These are phyloP conservation scores for Acipenser ruthenus DNA, from an alignment of 2,797 vertebrate species.

Conservation along the genomic window DNA sequence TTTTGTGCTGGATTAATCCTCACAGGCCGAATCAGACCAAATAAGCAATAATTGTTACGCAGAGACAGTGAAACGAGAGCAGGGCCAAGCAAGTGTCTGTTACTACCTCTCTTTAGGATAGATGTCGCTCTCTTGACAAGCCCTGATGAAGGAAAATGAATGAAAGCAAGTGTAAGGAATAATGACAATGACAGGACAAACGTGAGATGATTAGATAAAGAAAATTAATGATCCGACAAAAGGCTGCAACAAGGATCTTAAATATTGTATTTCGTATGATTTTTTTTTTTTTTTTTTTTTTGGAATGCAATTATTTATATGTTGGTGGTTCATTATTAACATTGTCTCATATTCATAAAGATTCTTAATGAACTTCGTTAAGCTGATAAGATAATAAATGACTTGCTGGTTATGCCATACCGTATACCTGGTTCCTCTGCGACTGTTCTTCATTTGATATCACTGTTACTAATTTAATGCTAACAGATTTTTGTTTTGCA, in stretches of 20 bases:
- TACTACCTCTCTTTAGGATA: conserved; percentile 90
- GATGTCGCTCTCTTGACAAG: conserved; percentile 77
- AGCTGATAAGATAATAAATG: too few relatives aligned
- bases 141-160: conserved; percentile 74
- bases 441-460: too few relatives aligned
- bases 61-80: conserved; percentile 48
- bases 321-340: too few relatives aligned
- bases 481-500: too few relatives aligned
- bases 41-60: conserved; percentile 41
- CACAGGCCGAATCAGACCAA: conserved; percentile 15
- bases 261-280: too few relatives aligned
- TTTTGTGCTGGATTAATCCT: background rate
- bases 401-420: too few relatives aligned
- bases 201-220: conserved; percentile 31
- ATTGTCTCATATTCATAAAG: too few relatives aligned
- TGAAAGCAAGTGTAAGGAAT: conserved; percentile 44
- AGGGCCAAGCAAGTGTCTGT: conserved; percentile 54
- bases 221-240: conserved; percentile 24
- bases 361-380: too few relatives aligned
- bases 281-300: too few relatives aligned
- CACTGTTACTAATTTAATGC: too few relatives aligned
- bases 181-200: conserved; percentile 35
- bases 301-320: too few relatives aligned
- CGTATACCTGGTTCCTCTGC: too few relatives aligned
- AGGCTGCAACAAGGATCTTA: conserved; percentile 3